A percentile compares a stretch with the other conserved stretches of the same genome.
These are phyloP conservation scores for Neofelis nebulosa DNA, from an alignment of 2,113 vertebrate species.

Conservation along the genomic window DNA sequence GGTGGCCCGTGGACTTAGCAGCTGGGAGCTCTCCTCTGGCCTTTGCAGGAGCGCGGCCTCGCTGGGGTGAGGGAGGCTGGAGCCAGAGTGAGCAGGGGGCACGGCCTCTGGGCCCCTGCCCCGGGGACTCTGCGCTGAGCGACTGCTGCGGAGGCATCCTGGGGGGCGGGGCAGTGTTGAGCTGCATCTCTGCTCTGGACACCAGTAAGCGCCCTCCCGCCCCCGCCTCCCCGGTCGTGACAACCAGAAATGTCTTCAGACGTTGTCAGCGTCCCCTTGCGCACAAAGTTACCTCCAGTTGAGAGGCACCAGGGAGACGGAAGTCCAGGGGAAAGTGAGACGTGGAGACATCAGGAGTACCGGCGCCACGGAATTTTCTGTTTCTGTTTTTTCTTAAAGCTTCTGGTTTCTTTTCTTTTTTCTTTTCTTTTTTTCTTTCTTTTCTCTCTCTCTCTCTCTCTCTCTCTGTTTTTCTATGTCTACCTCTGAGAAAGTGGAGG, in stretches of 20 bases:
- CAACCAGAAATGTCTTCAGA: neutral
- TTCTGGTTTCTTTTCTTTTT: no score
- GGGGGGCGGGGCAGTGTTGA: no score
- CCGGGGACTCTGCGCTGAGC: neutral
- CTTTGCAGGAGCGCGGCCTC: neutral
- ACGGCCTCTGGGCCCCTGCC: neutral
- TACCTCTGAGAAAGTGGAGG: no score
- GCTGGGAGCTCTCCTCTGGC: neutral
- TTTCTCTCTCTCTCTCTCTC: no score
- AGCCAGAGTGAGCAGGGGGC: neutral
- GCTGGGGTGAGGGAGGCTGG: no score
- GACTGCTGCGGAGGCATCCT: neutral
- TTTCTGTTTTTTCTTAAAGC: no score
- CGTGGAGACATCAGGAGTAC: no score
- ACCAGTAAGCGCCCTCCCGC: neutral
- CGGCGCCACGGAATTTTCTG: no score
- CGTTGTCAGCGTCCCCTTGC: neutral
- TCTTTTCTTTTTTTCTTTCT: no score
- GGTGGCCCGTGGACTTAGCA: neutral
- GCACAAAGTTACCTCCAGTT: neutral
- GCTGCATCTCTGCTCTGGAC: neutral
- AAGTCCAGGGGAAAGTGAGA: neutral
- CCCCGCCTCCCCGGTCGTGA: fast-evolving
- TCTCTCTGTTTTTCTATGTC: no score
- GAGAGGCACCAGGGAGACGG: neutral